Evolutionary conservation across 2,888 invertebrate species (phyloP), one percentile per base, ranked within the genome.

Genomic region (Drosophila meridiana): DNA sequence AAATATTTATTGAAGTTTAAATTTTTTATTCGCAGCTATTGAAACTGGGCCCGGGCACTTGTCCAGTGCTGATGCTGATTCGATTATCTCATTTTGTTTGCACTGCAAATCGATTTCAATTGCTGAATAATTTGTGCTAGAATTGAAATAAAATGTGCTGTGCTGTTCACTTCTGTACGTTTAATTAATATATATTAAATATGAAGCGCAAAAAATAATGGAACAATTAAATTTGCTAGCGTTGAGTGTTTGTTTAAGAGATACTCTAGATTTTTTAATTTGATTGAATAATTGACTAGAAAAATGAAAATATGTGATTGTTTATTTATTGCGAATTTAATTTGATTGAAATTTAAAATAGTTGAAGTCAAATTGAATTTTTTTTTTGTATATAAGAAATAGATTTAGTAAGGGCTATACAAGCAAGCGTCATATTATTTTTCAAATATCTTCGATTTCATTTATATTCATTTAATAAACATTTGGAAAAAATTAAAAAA

Each of bases 81-180:
- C 67, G 50, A 81, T 80, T 75, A 75, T 72, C 64, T 72, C 45
- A 34, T 48, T 63, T 69, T 50, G 56, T 69, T 79, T 79, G 80
- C 45, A 20, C 48, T 60, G 55, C 61, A 84, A 81, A 84, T 68
- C 73, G 78, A 78, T 64, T 81, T 78, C 30, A 53, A 73, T 70
- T 73, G 68, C 60, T 69, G n/a, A 82, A 78, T 68, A 47, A 67
- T 50, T 67, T 70, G 50, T 53, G 11, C 30, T 55, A 14, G 47
- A 6, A 71, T 26, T 58, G 34, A 61, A 67, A 45, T 26, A 59
- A 60, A 47, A 14, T 53, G 56, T 45, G n/a, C n/a, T 38, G 42
- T 50, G 48, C 36, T 40, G 32, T 45, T 59, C 32, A 56, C 20
- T 36, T 61, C 26, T 58, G 38, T 34, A 13, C 20, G 7, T 62